phyloP scores from a whole-genome alignment of 2,797 vertebrate genomes.

The Zenarchopterus dispar region DNA sequence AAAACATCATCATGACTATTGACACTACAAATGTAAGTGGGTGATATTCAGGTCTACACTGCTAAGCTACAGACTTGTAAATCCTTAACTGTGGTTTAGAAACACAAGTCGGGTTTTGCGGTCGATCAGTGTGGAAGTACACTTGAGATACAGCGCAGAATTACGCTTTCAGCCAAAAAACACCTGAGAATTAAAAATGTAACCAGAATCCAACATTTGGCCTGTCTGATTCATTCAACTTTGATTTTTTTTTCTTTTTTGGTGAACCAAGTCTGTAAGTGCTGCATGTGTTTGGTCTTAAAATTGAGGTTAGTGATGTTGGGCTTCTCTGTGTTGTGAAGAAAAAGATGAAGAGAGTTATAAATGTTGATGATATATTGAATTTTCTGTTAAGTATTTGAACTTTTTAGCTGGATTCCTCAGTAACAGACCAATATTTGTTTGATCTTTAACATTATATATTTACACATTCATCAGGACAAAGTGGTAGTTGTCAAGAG shows the following conservation, averaged over 20 bases:
- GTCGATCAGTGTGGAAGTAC: slow-evolving; percentile 31
- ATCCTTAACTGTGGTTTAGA: slow-evolving; percentile 47
- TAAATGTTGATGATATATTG: too few species aligned
- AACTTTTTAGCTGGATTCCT: too few species aligned
- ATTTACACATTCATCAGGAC: too few species aligned
- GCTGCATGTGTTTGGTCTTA: slow-evolving; percentile 3
- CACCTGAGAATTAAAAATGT: slow-evolving; percentile 58
- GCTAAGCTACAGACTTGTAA: slow-evolving; percentile 33
- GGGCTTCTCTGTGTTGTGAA: too few species aligned
- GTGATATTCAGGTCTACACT: slow-evolving; percentile 49
- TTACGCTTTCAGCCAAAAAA: slow-evolving; percentile 58
- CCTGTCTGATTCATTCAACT: slow-evolving; percentile 34
- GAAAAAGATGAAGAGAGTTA: too few species aligned
- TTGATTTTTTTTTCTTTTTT: background rate
- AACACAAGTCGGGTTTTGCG: slow-evolving; percentile 42
- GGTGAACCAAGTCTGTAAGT: slow-evolving; percentile 4
- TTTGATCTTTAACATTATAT: too few species aligned
- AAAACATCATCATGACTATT: slow-evolving; percentile 26
- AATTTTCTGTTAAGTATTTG: too few species aligned
- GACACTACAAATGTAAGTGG: slow-evolving; percentile 42
- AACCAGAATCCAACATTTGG: slow-evolving; percentile 25
- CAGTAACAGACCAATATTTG: too few species aligned
- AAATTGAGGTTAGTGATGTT: too few species aligned
- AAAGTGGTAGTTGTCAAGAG: too few species aligned
- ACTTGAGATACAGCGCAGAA: slow-evolving; percentile 23